Base-by-base conservation (phyloP, 2,888 invertebrate species). In the Callinectes sapidus region DNA sequence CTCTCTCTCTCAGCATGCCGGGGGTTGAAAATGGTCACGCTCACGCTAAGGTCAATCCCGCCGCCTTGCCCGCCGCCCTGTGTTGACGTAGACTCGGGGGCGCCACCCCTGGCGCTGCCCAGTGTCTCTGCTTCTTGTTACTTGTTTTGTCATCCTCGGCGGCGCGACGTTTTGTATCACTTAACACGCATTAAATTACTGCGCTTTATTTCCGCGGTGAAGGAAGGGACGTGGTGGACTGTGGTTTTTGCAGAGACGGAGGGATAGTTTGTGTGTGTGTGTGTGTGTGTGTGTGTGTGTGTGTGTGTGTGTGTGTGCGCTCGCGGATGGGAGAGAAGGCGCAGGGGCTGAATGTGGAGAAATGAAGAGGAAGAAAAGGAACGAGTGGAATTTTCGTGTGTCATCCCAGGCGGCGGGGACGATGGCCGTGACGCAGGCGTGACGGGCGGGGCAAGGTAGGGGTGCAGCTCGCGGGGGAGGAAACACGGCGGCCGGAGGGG, bases 361-460 rank as follows among this genome's bases (percentile, higher is more conserved):
- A n/a, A 71, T 71, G 28, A 71, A 71, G 28, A n/a, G 66, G 5
- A 71, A 71, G 71, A 71, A 71, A 71, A 71, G 71, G 71, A 71
- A 71, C 28, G 71, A 10, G n/a, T n/a, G 71, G 71, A 71, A n/a
- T 71, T 71, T 71, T 28, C n/a, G 71, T n/a, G 71, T 71, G 71
- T 71, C 71, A 71, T 71, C 71, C 71, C 28, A 28, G 28, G 71
- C 71, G 13, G 71, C 0, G 71, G n/a, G 71, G 71, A 71, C n/a
- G 71, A 71, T 71, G 71, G 71, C 71, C 71, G 71, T 71, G 71
- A 71, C 71, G n/a, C 71, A 28, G 71, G 71, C 71, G 71, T 71
- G 71, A 71, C 71, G 71, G 28, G 71, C 71, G 28, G 71, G 28
- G 71, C 71, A 0, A 0, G 71, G 71, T 28, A 28, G 71, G 71